Percentiles rank a stretch among this genome's conserved stretches.
phyloP scores from a whole-genome alignment of 2,797 vertebrate species.

The Arremon brunneinucha region DNA sequence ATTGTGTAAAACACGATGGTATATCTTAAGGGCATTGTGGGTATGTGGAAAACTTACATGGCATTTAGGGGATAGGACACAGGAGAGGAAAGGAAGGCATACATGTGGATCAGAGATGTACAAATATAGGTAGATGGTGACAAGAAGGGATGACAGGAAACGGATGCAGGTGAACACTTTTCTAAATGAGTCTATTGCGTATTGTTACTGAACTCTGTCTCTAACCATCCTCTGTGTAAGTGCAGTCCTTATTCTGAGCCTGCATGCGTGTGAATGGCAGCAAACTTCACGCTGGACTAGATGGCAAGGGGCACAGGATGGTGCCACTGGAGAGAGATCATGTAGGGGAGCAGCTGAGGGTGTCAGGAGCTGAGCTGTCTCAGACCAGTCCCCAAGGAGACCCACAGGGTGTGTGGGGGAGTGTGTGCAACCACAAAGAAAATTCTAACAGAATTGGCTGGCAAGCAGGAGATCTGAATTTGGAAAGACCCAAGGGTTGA shows the following conservation, averaged over 20 bases:
- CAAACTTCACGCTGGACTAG: not conserved
- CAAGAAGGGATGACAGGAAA: not conserved
- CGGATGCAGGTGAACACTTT: not conserved
- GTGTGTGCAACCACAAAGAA: not conserved
- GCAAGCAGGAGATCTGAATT: not conserved
- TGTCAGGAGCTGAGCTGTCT: not conserved
- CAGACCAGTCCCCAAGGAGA: not conserved
- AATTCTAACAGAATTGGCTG: not conserved
- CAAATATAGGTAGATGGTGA: not conserved
- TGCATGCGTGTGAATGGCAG: not conserved
- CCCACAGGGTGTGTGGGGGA: not conserved
- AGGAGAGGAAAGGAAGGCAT: not conserved
- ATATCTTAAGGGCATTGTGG: not conserved
- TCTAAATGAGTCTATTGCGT: too few relatives aligned
- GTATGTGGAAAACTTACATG: not conserved
- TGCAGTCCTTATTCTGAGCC: not conserved
- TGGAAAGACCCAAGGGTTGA: not conserved
- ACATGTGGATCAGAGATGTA: not conserved
- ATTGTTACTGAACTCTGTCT: not conserved
- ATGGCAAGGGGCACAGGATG: not conserved
- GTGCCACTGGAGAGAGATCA: not conserved
- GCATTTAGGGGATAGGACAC: fast-evolving
- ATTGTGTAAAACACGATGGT: not conserved
- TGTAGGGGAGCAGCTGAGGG: not conserved
- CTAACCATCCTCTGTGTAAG: not conserved